Evolutionary conservation across 1,140 invertebrate genomes (phyloP).

Genomic region (Rhyzopertha dominica): DNA sequence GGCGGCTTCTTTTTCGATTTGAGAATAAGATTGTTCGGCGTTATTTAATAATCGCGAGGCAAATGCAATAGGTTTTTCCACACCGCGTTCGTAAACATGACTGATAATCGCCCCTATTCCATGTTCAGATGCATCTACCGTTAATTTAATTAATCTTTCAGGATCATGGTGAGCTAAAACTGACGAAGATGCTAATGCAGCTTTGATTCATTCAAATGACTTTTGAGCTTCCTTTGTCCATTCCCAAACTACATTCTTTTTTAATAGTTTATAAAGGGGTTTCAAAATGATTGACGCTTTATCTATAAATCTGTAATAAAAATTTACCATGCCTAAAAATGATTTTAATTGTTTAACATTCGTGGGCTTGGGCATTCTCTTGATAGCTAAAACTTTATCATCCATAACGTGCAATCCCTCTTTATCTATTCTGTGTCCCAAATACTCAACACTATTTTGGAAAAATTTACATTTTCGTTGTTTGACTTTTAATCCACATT

Average conservation of each 20-base stretch:
- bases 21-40: constrained; percentile 24
- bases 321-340: background rate
- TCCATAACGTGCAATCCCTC: background rate
- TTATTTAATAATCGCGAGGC: constrained; percentile 19
- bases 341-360: constrained; percentile 1
- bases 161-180: constrained; percentile 23
- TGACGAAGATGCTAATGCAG: constrained; percentile 21
- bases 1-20: constrained; percentile 26
- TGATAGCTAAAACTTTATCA: background rate
- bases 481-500: background rate
- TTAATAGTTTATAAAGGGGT: constrained; percentile 10
- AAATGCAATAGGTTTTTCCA: constrained; percentile 24
- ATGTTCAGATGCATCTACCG: constrained; percentile 10
- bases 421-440: background rate
- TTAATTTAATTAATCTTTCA: constrained; percentile 9
- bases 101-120: constrained; percentile 15
- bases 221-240: constrained; percentile 17
- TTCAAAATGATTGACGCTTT: background rate
- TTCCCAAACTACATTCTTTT: constrained; percentile 20
- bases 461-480: background rate
- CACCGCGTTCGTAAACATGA: constrained; percentile 13
- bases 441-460: background rate
- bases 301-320: constrained; percentile 1
- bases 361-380: background rate
- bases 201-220: constrained; percentile 30